Conservation (phyloP, 2,113 vertebrate genomes). For the Ophthalmolycus amberensis region DNA sequence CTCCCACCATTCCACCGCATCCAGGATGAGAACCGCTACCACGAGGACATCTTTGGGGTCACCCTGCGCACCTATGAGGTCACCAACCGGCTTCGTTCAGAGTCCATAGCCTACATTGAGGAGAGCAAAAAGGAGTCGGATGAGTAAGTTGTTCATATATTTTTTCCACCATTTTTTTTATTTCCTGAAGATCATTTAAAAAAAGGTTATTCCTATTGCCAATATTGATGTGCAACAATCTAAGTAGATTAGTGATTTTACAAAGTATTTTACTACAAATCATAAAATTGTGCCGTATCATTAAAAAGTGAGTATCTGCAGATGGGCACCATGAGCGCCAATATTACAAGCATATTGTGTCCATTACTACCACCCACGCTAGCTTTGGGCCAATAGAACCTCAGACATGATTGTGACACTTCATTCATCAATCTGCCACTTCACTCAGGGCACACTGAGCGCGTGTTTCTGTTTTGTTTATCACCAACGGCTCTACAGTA, state of each 20-base stretch:
- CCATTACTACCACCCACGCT: not conserved
- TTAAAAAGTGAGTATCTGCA: not conserved
- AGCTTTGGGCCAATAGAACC: not conserved
- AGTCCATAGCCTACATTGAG: conserved; percentile 98
- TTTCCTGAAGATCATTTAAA: not conserved
- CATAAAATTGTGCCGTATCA: not conserved
- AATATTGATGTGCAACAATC: not conserved
- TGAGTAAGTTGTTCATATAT: conserved; percentile 86
- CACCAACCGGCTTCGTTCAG: conserved; percentile 97
- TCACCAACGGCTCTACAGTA: too few species aligned
- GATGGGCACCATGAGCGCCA: not conserved
- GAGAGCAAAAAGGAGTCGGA: conserved; percentile 97
- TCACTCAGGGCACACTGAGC: too few species aligned
- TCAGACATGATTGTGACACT: too few species aligned
- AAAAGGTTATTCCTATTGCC: not conserved
- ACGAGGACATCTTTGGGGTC: conserved; percentile 98
- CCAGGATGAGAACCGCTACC: conserved; percentile 97
- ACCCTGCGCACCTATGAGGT: conserved; percentile 97
- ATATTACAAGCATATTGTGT: not conserved
- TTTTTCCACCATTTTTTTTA: not conserved
- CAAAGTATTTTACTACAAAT: not conserved
- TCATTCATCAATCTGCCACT: too few species aligned
- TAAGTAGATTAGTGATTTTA: not conserved
- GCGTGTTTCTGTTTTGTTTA: too few species aligned
- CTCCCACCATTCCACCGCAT: not conserved